Evolutionary conservation across 2,113 vertebrate genomes (phyloP), one percentile per base, ranked within the genome.

Genomic region (Rhynchomys soricoides): DNA sequence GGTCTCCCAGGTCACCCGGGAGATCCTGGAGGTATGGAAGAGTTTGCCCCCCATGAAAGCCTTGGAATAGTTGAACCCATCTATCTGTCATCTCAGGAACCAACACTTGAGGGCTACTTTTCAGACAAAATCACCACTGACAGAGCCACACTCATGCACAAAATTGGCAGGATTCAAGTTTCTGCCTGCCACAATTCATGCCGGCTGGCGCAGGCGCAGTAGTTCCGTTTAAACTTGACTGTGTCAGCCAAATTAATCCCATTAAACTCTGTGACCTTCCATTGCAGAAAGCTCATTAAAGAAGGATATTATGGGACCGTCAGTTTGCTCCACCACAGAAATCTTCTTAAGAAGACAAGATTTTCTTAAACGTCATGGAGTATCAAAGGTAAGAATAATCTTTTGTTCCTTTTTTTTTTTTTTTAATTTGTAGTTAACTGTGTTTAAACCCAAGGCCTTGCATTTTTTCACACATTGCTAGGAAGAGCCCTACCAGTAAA

Each of bases 211-310:
- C 37, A 83, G 73, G 90, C 83, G 48, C 91, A 91, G 73, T 90
- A 43, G 95, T 90, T 70, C 71, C 74, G 87, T 96, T 89, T 66
- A 64, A 96, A 93, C 59, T 48, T 64, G 73, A 86, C 70, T 0
- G 0, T n/a, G 59, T 52, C 26, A 2, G 55, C 86, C 62, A 95
- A 97, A 96, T 92, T 89, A 95, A 95, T 96, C 66, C 90, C 73
- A 93, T 96, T 96, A 92, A 97, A 97, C 93, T 96, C 93, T 90
- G 64, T 81, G 92, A 95, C 90, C 90, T 96, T 94, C 66, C 90
- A 71, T 7, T 92, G 85, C 95, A 55, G 90, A 94, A 95, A 89
- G 29, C n/a, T 86, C 71, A 92, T 81, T 95, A 86, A 86, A 81
- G 64, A 95, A 97, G 50, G 45, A 40, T 93, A 57, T 77, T 81